Conservation (phyloP, 2,113 vertebrate genomes). For the Lutjanus erythropterus region DNA sequence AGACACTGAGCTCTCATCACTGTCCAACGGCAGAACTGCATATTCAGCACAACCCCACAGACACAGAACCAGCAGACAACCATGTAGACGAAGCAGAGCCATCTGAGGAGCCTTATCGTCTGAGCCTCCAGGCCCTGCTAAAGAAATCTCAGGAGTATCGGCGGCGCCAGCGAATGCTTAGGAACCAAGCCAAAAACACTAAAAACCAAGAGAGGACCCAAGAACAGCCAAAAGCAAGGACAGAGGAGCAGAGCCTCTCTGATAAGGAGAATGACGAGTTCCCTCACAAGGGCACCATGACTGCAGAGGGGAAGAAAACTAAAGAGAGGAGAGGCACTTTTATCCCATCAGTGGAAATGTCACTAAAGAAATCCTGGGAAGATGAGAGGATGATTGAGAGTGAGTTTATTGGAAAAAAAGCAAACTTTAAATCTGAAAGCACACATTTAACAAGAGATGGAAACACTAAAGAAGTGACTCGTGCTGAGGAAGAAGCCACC, state of each 20-base stretch:
- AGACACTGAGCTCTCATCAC: background rate
- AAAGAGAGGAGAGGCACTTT: constrained; percentile 50
- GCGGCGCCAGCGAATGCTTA: constrained; percentile 76
- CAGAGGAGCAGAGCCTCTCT: constrained; percentile 72
- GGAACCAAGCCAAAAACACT: constrained; percentile 73
- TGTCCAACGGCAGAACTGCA: constrained; percentile 18
- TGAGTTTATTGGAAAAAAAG: constrained; percentile 20
- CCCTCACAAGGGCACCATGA: constrained; percentile 25
- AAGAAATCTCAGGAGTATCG: constrained; percentile 86
- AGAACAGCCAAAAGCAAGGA: constrained; percentile 54
- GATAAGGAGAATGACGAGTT: constrained; percentile 82
- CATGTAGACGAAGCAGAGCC: constrained; percentile 15
- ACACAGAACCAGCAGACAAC: constrained; percentile 19
- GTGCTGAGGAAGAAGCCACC: constrained; percentile 15
- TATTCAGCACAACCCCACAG: constrained; percentile 11
- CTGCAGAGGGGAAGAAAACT: constrained; percentile 46
- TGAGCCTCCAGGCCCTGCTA: constrained; percentile 83
- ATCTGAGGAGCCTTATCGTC: constrained; percentile 62
- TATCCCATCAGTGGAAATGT: constrained; percentile 11
- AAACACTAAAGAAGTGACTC: background rate
- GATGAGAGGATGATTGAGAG: constrained; percentile 12
- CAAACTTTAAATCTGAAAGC: background rate
- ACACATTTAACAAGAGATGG: constrained; percentile 14
- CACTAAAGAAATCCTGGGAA: constrained; percentile 38
- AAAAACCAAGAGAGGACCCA: constrained; percentile 66